Base-by-base conservation (phyloP, 2,797 vertebrate species). In the Parauchenoglanis ngamensis region DNA sequence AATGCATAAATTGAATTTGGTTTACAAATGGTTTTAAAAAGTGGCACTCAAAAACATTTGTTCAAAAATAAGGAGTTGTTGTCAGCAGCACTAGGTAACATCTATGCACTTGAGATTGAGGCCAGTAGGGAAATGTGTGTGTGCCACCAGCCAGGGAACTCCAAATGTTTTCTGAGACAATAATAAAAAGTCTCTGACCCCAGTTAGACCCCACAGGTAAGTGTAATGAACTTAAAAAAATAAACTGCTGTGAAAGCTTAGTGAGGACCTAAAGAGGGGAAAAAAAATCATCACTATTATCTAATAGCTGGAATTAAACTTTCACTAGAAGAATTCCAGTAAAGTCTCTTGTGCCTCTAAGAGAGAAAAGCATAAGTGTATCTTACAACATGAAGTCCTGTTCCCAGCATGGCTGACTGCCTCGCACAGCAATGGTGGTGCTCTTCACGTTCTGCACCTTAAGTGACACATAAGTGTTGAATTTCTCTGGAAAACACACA, bases 381-480 rank as follows among this genome's bases (percentile, higher is more conserved):
- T 97, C 98, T 99, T 93, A 99, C 98, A 99, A 99, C 98, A 99
- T 99, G 93, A 99, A 99, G 92, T 99, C 98, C 93, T 99, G 98
- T 92, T 99, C 98, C 98, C 98, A 99, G 94, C 97, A 97, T 76
- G 98, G 98, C 95, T 98, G 96, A 94, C 95, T 97, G 91, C 98
- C 98, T 0, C 98, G 96, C 92, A 99, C 98, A 0, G 98, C 97
- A 0, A 99, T 98, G 80, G 98, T 99, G 1, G 98, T 99, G 95
- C 98, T 99, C 95, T 99, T 99, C 89, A 99, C 98, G 96, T 99
- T 99, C 93, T 99, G 98, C 92, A 99, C 98, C 94, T 99, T 99
- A 93, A 99, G 95, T 2, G 98, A 98, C 95, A 99, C 98, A 31
- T 99, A 99, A 11, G 98, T 98, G 95, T 99, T 99, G 94, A 98